These are phyloP conservation scores for Clanis bilineata DNA, from an alignment of 2,888 invertebrate genomes.

Conservation along the genomic window DNA sequence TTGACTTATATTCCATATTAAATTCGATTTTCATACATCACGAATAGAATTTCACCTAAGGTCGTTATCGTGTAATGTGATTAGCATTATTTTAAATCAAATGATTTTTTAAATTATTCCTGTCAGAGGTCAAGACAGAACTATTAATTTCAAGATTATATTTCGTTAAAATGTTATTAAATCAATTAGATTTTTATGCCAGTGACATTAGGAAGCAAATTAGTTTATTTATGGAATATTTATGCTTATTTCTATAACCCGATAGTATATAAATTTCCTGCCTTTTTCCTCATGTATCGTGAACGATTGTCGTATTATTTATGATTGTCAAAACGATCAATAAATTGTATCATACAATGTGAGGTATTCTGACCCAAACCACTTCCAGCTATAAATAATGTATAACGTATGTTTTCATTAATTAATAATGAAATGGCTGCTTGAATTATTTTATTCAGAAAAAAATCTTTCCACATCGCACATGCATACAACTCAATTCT, in stretches of 20 bases:
- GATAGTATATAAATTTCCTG: neutral
- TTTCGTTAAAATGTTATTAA: slow-evolving; percentile 15
- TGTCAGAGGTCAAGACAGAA: slow-evolving; percentile 25
- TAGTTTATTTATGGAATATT: slow-evolving; percentile 19
- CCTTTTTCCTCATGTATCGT: neutral
- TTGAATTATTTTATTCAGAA: slow-evolving; percentile 43
- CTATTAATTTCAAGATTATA: slow-evolving; percentile 24
- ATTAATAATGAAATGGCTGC: slow-evolving; percentile 62
- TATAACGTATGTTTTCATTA: slow-evolving; percentile 69
- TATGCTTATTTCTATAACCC: slow-evolving; percentile 13
- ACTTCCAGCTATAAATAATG: slow-evolving; percentile 61
- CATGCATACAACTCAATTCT: slow-evolving; percentile 60
- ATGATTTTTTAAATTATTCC: slow-evolving; percentile 27
- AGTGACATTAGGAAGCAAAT: slow-evolving; percentile 23
- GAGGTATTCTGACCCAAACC: slow-evolving; percentile 43
- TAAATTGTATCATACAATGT: slow-evolving; percentile 64
- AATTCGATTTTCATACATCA: slow-evolving; percentile 55
- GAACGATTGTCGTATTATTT: slow-evolving; percentile 39
- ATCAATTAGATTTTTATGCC: slow-evolving; percentile 18
- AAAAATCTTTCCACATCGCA: slow-evolving; percentile 37
- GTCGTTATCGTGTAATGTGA: slow-evolving; percentile 40
- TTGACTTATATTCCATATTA: slow-evolving; percentile 47
- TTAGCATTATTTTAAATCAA: slow-evolving; percentile 46
- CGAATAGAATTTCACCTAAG: slow-evolving; percentile 50
- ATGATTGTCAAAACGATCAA: slow-evolving; percentile 49